Conservation (phyloP, 2,113 vertebrate species). For the Arvicanthis niloticus region DNA sequence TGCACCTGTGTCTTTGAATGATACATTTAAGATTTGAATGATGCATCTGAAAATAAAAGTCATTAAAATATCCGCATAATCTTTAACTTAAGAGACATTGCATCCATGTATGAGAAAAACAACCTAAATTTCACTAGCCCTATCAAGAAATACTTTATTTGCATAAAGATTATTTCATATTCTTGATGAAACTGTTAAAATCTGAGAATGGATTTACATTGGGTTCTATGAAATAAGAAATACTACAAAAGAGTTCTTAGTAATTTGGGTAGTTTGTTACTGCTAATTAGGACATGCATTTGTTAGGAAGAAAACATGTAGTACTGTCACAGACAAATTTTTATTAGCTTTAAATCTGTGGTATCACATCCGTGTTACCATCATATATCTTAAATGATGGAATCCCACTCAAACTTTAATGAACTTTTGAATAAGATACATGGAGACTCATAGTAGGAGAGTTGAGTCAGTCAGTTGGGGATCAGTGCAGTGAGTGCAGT, state of each 20-base stretch:
- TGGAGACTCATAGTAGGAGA: background rate
- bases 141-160: constrained; percentile 39
- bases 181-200: constrained; percentile 28
- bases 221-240: background rate
- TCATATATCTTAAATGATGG: background rate
- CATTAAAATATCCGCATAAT: constrained; percentile 67
- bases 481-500: too few relatives aligned
- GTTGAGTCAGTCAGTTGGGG: too few relatives aligned
- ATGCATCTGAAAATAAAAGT: constrained; percentile 56
- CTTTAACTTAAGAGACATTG: constrained; percentile 46
- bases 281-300: background rate
- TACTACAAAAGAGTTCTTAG: background rate
- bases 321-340: fast-evolving
- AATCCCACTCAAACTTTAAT: background rate
- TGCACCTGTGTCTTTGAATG: constrained; percentile 75
- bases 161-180: background rate
- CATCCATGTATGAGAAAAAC: background rate
- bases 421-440: background rate
- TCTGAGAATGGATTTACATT: background rate
- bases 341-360: background rate
- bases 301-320: background rate
- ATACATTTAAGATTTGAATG: constrained; percentile 58
- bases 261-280: background rate
- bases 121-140: background rate
- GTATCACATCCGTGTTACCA: background rate